Percentiles rank a stretch among this genome's conserved stretches.
These are phyloP conservation scores for Mizuhopecten yessoensis DNA, from an alignment of 1,140 invertebrate genomes.

Conservation along the genomic window DNA sequence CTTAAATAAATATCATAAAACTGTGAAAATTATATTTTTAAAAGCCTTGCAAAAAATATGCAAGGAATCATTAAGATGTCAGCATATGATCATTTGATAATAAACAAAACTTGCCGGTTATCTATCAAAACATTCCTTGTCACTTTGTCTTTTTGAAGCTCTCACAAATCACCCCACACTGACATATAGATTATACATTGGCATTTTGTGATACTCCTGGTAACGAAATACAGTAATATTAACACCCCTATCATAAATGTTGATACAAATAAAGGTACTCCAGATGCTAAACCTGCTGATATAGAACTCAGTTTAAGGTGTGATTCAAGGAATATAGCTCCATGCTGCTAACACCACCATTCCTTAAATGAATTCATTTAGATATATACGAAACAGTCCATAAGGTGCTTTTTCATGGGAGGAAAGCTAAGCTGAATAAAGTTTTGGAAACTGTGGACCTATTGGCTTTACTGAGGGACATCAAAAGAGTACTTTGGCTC, in stretches of 20 bases:
- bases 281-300: too few species aligned
- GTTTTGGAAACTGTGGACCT: neutral
- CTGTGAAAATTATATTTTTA: conserved; percentile 41
- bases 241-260: too few species aligned
- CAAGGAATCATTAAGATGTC: neutral
- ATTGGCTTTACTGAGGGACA: conserved; percentile 59
- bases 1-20: neutral
- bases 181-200: neutral
- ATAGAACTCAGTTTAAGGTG: too few species aligned
- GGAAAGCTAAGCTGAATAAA: neutral
- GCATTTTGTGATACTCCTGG: too few species aligned
- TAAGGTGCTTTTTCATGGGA: neutral
- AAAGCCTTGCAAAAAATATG: neutral
- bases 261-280: too few species aligned
- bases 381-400: neutral
- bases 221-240: too few species aligned
- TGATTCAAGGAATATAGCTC: too few species aligned
- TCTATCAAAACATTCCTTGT: neutral
- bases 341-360: neutral
- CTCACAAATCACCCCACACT: too few species aligned
- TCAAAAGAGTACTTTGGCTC: conserved; percentile 72
- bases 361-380: too few species aligned
- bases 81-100: neutral
- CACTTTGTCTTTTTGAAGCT: too few species aligned
- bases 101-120: neutral